Conservation (phyloP, 2,797 vertebrate genomes). For the Forpus xanthops region DNA sequence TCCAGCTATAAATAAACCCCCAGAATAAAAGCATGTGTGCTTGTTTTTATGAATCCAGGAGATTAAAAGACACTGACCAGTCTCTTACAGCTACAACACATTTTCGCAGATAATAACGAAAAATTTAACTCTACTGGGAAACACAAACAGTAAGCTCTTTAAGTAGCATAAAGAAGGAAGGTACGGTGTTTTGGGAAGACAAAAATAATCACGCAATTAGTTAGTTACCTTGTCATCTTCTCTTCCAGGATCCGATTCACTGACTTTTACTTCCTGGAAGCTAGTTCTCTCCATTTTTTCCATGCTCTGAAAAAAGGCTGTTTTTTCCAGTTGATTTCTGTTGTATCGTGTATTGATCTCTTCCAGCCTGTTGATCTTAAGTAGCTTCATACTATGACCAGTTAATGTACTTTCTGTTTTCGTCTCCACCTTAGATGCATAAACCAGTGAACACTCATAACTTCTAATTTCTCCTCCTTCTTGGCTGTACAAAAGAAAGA, state of each 20-base stretch:
- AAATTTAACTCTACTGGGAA: not conserved
- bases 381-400: constrained; percentile 74
- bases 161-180: not conserved
- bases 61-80: not conserved
- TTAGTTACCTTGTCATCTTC: constrained; percentile 72
- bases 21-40: not conserved
- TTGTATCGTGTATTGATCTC: constrained; percentile 77
- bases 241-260: constrained; percentile 55
- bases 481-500: constrained; percentile 65
- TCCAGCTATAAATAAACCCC: not conserved
- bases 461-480: constrained; percentile 57
- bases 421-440: constrained; percentile 66
- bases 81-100: not conserved
- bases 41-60: not conserved
- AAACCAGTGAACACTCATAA: constrained; percentile 48
- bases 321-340: constrained; percentile 75
- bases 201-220: not conserved
- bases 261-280: constrained; percentile 84
- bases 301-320: constrained; percentile 83
- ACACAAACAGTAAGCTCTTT: not conserved
- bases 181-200: not conserved
- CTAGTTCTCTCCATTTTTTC: constrained; percentile 85
- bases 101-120: not conserved
- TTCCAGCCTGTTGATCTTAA: constrained; percentile 83
- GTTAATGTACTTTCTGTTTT: constrained; percentile 57